These are phyloP conservation scores for Myrmecophaga tridactyla DNA, from an alignment of 2,113 vertebrate species.

Conservation along the genomic window DNA sequence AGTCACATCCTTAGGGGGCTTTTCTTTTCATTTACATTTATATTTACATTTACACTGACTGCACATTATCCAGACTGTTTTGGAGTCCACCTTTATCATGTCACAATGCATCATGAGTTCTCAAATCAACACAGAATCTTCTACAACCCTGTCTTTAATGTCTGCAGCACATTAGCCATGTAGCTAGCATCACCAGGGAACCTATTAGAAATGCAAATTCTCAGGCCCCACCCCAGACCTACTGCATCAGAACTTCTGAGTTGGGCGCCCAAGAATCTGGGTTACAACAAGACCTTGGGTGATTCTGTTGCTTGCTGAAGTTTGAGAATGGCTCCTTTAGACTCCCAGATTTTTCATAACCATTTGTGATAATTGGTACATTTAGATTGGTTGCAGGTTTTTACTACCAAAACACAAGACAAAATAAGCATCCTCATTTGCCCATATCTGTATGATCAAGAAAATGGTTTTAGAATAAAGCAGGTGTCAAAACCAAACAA, in stretches of 20 bases:
- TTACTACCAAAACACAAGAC: not conserved
- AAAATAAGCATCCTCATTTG: not conserved
- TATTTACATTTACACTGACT: not conserved
- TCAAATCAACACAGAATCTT: conserved; percentile 56
- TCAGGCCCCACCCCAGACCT: not conserved
- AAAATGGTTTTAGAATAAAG: conserved; percentile 38
- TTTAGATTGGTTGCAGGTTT: not conserved
- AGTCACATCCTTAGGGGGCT: rapidly evolving
- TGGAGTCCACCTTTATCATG: not conserved
- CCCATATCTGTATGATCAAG: not conserved
- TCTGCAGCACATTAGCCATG: conserved; percentile 38
- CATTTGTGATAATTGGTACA: not conserved
- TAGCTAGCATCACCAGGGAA: not conserved
- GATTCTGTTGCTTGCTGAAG: not conserved
- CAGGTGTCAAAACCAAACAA: not conserved
- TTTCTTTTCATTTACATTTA: not conserved
- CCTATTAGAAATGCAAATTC: conserved; percentile 4
- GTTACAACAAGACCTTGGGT: not conserved
- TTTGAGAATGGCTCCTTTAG: not conserved
- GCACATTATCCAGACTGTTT: not conserved
- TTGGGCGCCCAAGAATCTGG: not conserved
- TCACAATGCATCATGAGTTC: not conserved
- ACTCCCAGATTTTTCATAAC: not conserved
- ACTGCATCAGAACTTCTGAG: not conserved
- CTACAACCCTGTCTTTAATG: conserved; percentile 38